phyloP scores from a whole-genome alignment of 2,113 vertebrate species.

The Sebastes fasciatus region DNA sequence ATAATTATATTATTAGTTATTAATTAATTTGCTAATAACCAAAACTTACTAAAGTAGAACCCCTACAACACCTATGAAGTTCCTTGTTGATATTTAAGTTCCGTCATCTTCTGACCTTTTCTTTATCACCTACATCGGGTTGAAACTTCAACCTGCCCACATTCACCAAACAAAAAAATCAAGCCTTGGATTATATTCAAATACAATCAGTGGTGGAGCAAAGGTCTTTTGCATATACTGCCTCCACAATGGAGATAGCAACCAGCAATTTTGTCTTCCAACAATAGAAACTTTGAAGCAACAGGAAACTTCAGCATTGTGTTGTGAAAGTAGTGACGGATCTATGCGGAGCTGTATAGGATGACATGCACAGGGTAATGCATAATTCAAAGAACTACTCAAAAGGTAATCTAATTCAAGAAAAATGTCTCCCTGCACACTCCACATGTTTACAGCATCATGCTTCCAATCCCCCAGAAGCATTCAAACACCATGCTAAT shows the following conservation, averaged over 20 bases:
- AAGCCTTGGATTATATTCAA: not conserved
- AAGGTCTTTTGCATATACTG: not conserved
- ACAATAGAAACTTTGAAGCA: constrained; percentile 48
- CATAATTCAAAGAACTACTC: constrained; percentile 60
- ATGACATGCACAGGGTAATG: constrained; percentile 30
- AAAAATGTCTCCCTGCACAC: constrained; percentile 30
- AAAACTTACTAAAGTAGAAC: too few relatives aligned
- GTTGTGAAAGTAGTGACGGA: constrained; percentile 35
- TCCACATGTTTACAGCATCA: constrained; percentile 32
- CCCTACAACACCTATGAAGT: not conserved
- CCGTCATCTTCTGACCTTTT: not conserved
- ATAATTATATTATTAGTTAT: too few relatives aligned
- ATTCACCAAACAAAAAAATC: not conserved
- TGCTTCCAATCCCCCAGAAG: constrained; percentile 30
- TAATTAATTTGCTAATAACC: too few relatives aligned
- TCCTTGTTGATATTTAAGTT: not conserved
- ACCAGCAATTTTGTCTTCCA: constrained; percentile 42
- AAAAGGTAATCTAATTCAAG: constrained; percentile 54
- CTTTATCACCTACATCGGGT: not conserved
- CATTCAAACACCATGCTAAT: constrained; percentile 42
- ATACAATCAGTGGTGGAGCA: not conserved
- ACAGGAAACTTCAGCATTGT: constrained; percentile 30
- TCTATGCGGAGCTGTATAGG: constrained; percentile 12
- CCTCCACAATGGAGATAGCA: not conserved
- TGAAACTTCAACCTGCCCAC: not conserved